Conservation (phyloP, 2,888 invertebrate genomes). For the Ptilodon capucinus region DNA sequence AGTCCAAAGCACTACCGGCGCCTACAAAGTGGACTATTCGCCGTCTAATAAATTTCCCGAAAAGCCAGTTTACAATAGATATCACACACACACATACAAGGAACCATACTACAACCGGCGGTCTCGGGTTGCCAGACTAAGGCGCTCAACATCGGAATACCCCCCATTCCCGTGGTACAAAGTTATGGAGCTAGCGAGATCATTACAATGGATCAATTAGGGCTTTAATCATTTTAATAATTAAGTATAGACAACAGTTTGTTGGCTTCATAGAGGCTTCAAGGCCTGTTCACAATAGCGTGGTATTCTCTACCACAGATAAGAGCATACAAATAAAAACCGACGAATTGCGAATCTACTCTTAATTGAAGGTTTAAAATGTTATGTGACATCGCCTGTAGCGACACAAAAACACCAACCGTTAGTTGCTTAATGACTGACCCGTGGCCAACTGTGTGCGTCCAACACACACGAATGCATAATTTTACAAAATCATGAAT, state of each 20-base stretch:
- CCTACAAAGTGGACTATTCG: constrained; percentile 79
- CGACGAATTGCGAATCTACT: too few species aligned
- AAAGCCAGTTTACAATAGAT: constrained; percentile 75
- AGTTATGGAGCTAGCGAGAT: constrained; percentile 86
- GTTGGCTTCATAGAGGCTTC: constrained; percentile 72
- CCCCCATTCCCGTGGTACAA: constrained; percentile 91
- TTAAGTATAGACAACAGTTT: constrained; percentile 51
- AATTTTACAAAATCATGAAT: too few species aligned
- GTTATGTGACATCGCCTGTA: too few species aligned
- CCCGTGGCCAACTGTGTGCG: too few species aligned
- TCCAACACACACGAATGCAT: too few species aligned
- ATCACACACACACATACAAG: constrained; percentile 63
- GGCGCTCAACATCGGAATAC: constrained; percentile 68
- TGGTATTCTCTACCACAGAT: background rate
- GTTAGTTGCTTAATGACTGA: too few species aligned
- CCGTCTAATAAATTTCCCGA: constrained; percentile 70
- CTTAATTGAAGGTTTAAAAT: too few species aligned
- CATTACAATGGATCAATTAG: constrained; percentile 85
- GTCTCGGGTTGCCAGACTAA: constrained; percentile 63
- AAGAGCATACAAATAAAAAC: background rate
- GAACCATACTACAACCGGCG: constrained; percentile 73
- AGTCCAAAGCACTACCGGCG: constrained; percentile 72
- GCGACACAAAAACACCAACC: too few species aligned
- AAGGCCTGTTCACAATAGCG: constrained; percentile 25
- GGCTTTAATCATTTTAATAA: constrained; percentile 28